phyloP scores from a whole-genome alignment of 2,113 vertebrate genomes.

The Mus pahari region DNA sequence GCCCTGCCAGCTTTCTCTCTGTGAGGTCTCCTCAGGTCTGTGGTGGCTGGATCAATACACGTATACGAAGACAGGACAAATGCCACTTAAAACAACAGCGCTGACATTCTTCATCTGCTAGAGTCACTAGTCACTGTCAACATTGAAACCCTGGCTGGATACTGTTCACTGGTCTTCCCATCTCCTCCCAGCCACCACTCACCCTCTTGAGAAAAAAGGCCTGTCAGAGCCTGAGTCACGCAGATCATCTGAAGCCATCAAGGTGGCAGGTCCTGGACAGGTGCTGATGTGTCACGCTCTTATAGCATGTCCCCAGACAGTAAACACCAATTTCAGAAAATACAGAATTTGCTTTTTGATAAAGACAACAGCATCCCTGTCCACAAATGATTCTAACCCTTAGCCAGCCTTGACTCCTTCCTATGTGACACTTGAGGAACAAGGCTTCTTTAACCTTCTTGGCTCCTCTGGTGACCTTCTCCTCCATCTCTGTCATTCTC shows the following conservation, averaged over 20 bases:
- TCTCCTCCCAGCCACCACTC: accelerated
- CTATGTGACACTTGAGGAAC: not conserved
- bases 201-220: not conserved
- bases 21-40: not conserved
- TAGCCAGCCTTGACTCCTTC: not conserved
- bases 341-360: constrained; percentile 30
- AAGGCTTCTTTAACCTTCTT: not conserved
- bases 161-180: accelerated
- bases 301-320: not conserved
- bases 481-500: not conserved
- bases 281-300: not conserved
- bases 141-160: not conserved
- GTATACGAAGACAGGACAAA: not conserved
- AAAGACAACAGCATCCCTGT: constrained; percentile 12
- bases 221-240: not conserved
- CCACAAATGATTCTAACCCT: not conserved
- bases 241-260: not conserved
- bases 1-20: not conserved
- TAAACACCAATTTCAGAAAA: constrained; percentile 28
- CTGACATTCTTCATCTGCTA: not conserved
- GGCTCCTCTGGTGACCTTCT: too few relatives aligned
- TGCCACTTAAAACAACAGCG: not conserved
- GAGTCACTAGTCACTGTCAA: not conserved
- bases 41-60: not conserved
- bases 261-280: not conserved